Evolutionary conservation across 92 coral and sea anemone genomes (phyloP), one percentile per base, ranked within the genome.

Genomic region (Palythoa caribaeorum): DNA sequence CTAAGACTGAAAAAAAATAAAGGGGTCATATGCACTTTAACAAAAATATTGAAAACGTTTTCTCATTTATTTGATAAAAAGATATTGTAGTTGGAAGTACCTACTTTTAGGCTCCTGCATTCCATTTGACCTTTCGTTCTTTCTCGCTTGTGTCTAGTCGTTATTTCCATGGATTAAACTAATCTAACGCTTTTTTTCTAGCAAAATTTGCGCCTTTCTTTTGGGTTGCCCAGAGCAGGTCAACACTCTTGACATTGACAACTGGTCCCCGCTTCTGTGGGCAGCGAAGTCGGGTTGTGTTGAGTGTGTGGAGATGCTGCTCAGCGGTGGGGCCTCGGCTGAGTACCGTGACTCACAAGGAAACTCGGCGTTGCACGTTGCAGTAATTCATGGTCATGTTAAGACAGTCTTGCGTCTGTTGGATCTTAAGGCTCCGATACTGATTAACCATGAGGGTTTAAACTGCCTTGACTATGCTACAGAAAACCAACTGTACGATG

Each of bases 291-390:
- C 86, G 14, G 86, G 86, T 37, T 39, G 59, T 20, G 86, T 81
- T 13, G 86, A 81, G 13, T 17, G 57, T 36, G 76, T 68, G 20
- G 89, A 86, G 52, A 52, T 87, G 38, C 89, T 94, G 44, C 50
- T 93, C 16, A 83, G 85, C 70, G 86, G 75, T 81, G 98, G 96
- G 1, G 93, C 94, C 13, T 90, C 90, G 15, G 77, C 92, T n/a
- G 91, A 89, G 87, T 53, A 37, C 10, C 37, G 76, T 50, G 98
- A 94, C 91, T 52, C 78, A 54, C 80, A 89, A 9, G 88, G 88
- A 35, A 92, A 92, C 88, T 91, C 98, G 15, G 96, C 98, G 4
- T 79, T 94, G 39, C 85, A 93, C 48, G 91, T 84, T 75, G 96
- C 98, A 8, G 83, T 92, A 39, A 85, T 79, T 59, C 90, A 87